A percentile compares a stretch with the other conserved stretches of the same genome.
These are phyloP conservation scores for Leptinotarsa defecta DNA, from an alignment of 1,140 invertebrate genomes.

Conservation along the genomic window DNA sequence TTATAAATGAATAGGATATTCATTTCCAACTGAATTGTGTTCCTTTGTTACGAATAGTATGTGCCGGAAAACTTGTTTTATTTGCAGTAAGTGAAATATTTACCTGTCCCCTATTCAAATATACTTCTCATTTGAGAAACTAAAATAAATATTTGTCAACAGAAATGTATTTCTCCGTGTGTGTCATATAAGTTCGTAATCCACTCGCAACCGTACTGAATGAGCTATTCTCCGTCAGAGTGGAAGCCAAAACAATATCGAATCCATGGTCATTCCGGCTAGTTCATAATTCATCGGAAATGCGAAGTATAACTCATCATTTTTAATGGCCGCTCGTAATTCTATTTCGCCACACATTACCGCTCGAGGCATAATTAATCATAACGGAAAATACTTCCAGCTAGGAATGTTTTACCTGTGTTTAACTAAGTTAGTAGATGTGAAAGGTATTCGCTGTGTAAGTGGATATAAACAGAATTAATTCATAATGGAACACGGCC, in stretches of 20 bases:
- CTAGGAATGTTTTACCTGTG: slow-evolving; percentile 26
- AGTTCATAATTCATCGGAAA: slow-evolving; percentile 19
- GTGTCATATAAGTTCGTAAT: too few relatives aligned
- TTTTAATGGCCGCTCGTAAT: slow-evolving; percentile 24
- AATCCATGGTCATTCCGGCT: neutral
- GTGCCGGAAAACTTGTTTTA: too few relatives aligned
- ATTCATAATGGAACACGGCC: slow-evolving; percentile 35
- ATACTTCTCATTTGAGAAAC: too few relatives aligned
- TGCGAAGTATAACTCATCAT: slow-evolving; percentile 7
- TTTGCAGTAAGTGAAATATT: too few relatives aligned
- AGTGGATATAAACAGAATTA: slow-evolving; percentile 43
- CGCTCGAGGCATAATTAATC: slow-evolving; percentile 26
- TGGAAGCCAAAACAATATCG: neutral
- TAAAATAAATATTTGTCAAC: too few relatives aligned
- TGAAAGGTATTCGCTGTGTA: slow-evolving; percentile 37
- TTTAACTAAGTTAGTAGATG: slow-evolving; percentile 13
- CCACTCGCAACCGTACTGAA: neutral
- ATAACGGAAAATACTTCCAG: slow-evolving; percentile 20
- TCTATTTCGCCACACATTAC: slow-evolving; percentile 24
- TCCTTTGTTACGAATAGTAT: too few relatives aligned
- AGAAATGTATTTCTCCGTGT: too few relatives aligned
- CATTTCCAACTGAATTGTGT: too few relatives aligned
- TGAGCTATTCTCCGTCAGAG: neutral
- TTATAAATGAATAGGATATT: too few relatives aligned
- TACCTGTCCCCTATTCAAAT: too few relatives aligned